Evolutionary conservation across 2,888 invertebrate genomes (phyloP).

Genomic region (Drosophila peninsularis): DNA sequence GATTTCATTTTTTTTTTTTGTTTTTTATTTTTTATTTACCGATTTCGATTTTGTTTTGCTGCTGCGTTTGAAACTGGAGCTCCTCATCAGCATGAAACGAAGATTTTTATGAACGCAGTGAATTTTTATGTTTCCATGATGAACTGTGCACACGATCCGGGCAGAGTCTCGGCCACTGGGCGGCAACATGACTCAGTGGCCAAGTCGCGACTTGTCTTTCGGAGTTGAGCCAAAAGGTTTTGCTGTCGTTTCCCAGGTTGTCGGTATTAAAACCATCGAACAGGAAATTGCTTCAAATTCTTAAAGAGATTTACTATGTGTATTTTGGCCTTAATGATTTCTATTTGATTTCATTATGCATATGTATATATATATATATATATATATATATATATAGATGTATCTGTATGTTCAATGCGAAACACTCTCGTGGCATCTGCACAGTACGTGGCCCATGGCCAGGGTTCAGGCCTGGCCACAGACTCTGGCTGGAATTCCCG

Average conservation of each 20-base stretch:
- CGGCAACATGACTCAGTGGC: conserved; percentile 69
- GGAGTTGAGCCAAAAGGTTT: conserved; percentile 51
- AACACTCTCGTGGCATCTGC: conserved; percentile 33
- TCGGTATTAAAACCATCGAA: conserved; percentile 67
- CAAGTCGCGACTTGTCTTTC: conserved; percentile 15
- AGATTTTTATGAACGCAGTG: conserved; percentile 81
- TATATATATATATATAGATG: conserved; percentile 4
- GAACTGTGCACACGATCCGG: conserved; percentile 76
- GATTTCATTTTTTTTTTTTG: conserved; percentile 31
- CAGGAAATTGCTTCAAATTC: conserved; percentile 82
- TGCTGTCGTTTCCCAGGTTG: conserved; percentile 60
- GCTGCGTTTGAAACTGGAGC: conserved; percentile 76
- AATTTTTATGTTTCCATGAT: conserved; percentile 79
- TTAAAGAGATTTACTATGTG: conserved; percentile 79
- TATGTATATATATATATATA: conserved; percentile 3
- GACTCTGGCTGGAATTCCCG: conserved; percentile 69
- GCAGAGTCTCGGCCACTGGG: conserved; percentile 53
- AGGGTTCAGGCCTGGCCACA: conserved; percentile 60
- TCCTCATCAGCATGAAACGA: conserved; percentile 80
- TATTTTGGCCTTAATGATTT: conserved; percentile 74
- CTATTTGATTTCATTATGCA: conserved; percentile 73
- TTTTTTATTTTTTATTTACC: conserved; percentile 55
- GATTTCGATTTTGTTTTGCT: conserved; percentile 70
- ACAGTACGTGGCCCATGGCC: conserved; percentile 71
- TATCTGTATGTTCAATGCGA: conserved; percentile 36